Evolutionary conservation across 2,888 invertebrate species (phyloP), one percentile per base, ranked within the genome.

Genomic region (Acronicta leporina): DNA sequence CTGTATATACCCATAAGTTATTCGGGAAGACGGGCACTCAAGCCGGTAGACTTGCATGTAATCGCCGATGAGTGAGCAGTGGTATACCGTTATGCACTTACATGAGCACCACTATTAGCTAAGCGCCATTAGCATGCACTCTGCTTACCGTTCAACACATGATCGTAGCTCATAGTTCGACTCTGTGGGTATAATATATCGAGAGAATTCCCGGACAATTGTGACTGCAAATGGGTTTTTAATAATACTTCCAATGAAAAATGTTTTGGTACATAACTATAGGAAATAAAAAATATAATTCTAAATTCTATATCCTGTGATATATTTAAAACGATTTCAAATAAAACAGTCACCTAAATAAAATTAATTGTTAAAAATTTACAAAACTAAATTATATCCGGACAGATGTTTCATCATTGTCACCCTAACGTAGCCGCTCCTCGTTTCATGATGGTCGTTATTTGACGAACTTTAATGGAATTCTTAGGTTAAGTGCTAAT

Each of bases 61-160:
- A 49, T 68, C 49, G 55, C 42, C 38, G 30, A 60, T 54, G 40
- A 50, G 46, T 16, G 47, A 14, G 15, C 53, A 56, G 27, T 49
- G 48, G 27, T n/a, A 13, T 68, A 68, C 80, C 79, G 79, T 78
- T 79, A 75, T 9, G 14, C 65, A 71, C 67, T 68, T 72, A 70
- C 72, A 65, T 54, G 53, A 63, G 55, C 51, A 63, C 53, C 49
- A 65, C 74, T 68, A 78, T 80, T 75, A 70, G 67, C 58, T 68
- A 66, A 54, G 48, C 42, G 51, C 62, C 64, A 80, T 85, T 84
- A 82, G 74, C 79, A 80, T 79, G 80, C 81, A 79, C 80, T 80
- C 69, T 70, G 70, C 61, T 76, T 73, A 77, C 81, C 68, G 73
- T 76, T 74, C 53, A 54, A 61, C 64, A 64, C 56, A 77, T 70